Percentiles rank a stretch among this genome's conserved stretches.
phyloP scores from a whole-genome alignment of 2,113 vertebrate genomes.

The Caracal caracal region DNA sequence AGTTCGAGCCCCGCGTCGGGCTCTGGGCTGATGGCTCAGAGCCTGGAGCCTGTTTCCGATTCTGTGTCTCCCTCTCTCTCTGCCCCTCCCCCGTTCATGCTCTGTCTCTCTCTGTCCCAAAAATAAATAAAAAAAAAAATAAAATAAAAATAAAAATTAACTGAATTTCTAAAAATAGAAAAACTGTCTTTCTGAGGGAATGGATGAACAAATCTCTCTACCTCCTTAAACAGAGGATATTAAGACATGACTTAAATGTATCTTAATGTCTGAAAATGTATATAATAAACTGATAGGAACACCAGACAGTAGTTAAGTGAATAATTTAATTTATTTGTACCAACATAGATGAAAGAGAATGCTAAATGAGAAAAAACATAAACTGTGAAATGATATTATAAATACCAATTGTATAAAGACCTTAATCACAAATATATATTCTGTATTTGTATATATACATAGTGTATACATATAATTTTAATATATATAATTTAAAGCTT shows the following conservation, averaged over 20 bases:
- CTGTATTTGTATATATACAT: not conserved
- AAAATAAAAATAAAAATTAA: no score
- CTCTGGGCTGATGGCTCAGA: no score
- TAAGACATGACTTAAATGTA: not conserved
- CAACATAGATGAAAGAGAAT: not conserved
- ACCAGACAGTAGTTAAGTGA: not conserved
- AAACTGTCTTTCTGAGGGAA: not conserved
- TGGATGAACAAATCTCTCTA: not conserved
- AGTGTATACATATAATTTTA: not conserved
- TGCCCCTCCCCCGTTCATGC: no score
- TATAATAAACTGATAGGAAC: not conserved
- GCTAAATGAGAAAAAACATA: not conserved
- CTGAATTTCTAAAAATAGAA: not conserved
- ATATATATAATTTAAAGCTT: not conserved
- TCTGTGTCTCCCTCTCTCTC: no score
- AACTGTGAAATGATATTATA: not conserved
- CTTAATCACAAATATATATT: not conserved
- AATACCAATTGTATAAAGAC: not conserved
- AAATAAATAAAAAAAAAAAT: no score
- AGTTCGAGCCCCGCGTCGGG: no score
- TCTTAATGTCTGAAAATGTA: not conserved
- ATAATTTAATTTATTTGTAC: not conserved
- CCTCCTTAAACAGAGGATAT: not conserved
- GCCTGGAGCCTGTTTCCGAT: no score
- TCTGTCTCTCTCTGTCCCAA: no score